Conservation (phyloP, 1,140 invertebrate genomes). For the Trachymyrmex septentrionalis region DNA sequence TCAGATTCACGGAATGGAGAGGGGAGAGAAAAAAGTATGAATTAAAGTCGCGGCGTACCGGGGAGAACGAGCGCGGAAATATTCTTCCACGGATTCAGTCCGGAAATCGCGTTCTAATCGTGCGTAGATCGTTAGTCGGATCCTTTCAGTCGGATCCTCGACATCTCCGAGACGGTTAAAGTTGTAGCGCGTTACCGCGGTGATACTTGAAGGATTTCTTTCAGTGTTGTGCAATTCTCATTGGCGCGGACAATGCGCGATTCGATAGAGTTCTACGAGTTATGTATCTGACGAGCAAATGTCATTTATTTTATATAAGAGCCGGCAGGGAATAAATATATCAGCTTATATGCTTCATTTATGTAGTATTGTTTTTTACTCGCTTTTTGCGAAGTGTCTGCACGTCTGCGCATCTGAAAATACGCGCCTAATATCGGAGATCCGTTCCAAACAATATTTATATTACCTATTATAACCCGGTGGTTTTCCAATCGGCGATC, state of each 20-base stretch:
- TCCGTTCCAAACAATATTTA: slow-evolving; percentile 19
- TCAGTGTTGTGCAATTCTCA: slow-evolving; percentile 17
- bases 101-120: slow-evolving; percentile 38
- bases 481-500: slow-evolving; percentile 3
- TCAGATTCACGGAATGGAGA: slow-evolving; percentile 48
- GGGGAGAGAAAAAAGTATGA: slow-evolving; percentile 48
- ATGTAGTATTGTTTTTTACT: neutral
- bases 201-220: neutral
- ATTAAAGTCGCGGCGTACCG: slow-evolving; percentile 46
- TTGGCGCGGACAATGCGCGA: neutral
- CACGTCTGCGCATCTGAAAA: slow-evolving; percentile 55
- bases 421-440: neutral
- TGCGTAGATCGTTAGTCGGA: slow-evolving; percentile 38
- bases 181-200: neutral
- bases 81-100: slow-evolving; percentile 49
- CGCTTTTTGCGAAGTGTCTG: slow-evolving; percentile 27
- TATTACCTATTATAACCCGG: neutral
- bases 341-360: slow-evolving; percentile 23
- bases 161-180: neutral
- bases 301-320: slow-evolving; percentile 2
- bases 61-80: slow-evolving; percentile 54
- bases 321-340: slow-evolving; percentile 1
- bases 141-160: neutral
- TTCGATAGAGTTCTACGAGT: slow-evolving; percentile 17
- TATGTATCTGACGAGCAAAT: slow-evolving; percentile 1